These are phyloP conservation scores for Spongia lamella DNA, from an alignment of 37 sponge, comb jelly and placozoan genomes.

Conservation along the genomic window DNA sequence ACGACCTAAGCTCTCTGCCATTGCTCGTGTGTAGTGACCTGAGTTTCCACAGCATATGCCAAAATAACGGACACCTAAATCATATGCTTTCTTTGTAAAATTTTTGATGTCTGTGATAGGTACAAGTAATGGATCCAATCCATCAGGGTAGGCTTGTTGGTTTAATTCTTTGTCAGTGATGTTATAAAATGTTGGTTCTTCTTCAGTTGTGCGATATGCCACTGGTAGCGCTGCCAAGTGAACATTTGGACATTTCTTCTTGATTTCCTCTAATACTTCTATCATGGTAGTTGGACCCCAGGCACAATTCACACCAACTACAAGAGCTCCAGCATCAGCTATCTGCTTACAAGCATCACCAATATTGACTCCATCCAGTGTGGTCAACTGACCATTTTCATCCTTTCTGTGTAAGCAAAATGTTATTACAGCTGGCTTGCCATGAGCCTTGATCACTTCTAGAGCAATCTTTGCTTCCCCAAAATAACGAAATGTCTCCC, in stretches of 20 bases:
- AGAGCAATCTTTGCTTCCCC: constrained; percentile 16
- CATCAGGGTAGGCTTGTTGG: constrained; percentile 45
- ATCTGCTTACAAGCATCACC: constrained; percentile 36
- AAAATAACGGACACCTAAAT: constrained; percentile 58
- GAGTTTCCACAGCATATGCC: constrained; percentile 74
- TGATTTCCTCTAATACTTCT: constrained; percentile 41
- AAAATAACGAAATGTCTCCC: constrained; percentile 7
- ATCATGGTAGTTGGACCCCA: constrained; percentile 55
- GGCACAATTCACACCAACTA: constrained; percentile 52
- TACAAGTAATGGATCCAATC: constrained; percentile 44
- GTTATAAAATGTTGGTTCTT: constrained; percentile 20
- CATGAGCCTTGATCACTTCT: constrained; percentile 12
- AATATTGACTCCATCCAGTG: constrained; percentile 35
- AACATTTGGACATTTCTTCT: constrained; percentile 42
- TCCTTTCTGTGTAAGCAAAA: neutral
- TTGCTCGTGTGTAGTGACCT: constrained; percentile 43
- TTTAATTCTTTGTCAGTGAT: constrained; percentile 40
- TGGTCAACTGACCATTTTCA: neutral
- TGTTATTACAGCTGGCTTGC: constrained; percentile 16
- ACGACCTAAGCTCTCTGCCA: constrained; percentile 57
- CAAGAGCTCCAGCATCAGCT: constrained; percentile 44
- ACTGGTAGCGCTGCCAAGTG: constrained; percentile 56
- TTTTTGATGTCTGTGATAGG: constrained; percentile 22
- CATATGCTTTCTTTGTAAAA: constrained; percentile 46
- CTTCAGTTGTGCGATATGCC: constrained; percentile 60